Evolutionary conservation across 2,888 invertebrate species (phyloP).

Genomic region (Limnephilus rhombicus): DNA sequence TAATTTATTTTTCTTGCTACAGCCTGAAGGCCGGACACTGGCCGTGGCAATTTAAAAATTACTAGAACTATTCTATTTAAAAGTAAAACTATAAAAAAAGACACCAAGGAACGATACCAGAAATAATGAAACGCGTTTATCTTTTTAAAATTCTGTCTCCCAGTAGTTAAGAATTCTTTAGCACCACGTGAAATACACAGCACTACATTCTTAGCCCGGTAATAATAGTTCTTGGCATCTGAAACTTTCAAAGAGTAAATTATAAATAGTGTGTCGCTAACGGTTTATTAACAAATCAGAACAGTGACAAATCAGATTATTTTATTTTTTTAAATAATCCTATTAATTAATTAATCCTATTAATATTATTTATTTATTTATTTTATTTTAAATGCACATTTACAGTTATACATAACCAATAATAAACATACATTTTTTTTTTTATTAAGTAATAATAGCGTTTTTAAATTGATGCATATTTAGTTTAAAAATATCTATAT

Average conservation of each 20-base stretch:
- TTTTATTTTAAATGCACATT: too few relatives aligned
- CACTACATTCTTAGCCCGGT: background rate
- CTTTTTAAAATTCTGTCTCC: background rate
- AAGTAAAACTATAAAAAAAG: background rate
- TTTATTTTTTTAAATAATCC: too few relatives aligned
- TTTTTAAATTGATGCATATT: too few relatives aligned
- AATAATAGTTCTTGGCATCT: background rate
- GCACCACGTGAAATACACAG: background rate
- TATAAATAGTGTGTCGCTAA: background rate
- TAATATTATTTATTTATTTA: too few relatives aligned
- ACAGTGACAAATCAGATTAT: too few relatives aligned
- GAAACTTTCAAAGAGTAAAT: background rate
- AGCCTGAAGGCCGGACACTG: background rate
- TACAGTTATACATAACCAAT: too few relatives aligned
- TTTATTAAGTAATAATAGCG: too few relatives aligned
- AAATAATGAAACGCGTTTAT: background rate
- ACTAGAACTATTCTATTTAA: background rate
- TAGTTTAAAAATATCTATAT: too few relatives aligned
- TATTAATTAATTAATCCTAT: too few relatives aligned
- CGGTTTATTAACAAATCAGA: too few relatives aligned
- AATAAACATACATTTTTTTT: too few relatives aligned
- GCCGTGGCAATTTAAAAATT: background rate
- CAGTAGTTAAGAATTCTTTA: background rate
- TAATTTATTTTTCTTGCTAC: background rate
- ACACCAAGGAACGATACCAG: too few relatives aligned